These are phyloP conservation scores for Petrocephalus sullivani DNA, from an alignment of 2,797 vertebrate genomes.

Conservation along the genomic window DNA sequence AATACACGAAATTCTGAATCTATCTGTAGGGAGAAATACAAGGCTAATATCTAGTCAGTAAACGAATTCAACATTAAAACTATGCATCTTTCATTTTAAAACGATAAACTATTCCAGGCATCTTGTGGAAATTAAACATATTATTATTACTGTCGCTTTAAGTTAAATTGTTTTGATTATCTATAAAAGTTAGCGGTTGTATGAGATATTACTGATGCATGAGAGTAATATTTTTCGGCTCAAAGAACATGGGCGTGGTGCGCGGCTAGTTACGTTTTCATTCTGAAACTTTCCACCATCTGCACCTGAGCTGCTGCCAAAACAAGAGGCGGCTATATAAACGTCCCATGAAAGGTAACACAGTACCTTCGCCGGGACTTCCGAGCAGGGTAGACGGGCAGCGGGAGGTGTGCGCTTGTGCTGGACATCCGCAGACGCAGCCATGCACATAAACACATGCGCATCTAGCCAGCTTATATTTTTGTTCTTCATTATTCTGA, in stretches of 20 bases:
- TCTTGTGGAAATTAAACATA: background rate
- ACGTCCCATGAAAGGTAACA: background rate
- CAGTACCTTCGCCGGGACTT: background rate
- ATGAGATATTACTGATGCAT: background rate
- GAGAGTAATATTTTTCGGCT: background rate
- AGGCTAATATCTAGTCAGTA: background rate
- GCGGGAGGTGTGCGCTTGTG: background rate
- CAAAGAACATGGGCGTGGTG: constrained; percentile 36
- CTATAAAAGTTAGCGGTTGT: background rate
- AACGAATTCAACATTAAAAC: background rate
- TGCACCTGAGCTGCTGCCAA: constrained; percentile 79
- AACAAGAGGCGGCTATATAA: constrained; percentile 51
- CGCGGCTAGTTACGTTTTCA: constrained; percentile 45
- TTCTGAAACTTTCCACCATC: constrained; percentile 63
- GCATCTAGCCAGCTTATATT: constrained; percentile 68
- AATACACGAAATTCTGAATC: background rate
- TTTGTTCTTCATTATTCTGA: constrained; percentile 71
- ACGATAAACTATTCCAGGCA: background rate
- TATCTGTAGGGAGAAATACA: background rate
- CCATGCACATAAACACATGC: constrained; percentile 70
- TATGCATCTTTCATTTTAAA: background rate
- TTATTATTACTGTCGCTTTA: background rate
- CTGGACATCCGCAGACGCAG: constrained; percentile 24
- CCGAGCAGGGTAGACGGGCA: constrained; percentile 20
- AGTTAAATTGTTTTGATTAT: background rate